phyloP scores from a whole-genome alignment of 2,113 vertebrate species.

The Poicephalus meyeri region DNA sequence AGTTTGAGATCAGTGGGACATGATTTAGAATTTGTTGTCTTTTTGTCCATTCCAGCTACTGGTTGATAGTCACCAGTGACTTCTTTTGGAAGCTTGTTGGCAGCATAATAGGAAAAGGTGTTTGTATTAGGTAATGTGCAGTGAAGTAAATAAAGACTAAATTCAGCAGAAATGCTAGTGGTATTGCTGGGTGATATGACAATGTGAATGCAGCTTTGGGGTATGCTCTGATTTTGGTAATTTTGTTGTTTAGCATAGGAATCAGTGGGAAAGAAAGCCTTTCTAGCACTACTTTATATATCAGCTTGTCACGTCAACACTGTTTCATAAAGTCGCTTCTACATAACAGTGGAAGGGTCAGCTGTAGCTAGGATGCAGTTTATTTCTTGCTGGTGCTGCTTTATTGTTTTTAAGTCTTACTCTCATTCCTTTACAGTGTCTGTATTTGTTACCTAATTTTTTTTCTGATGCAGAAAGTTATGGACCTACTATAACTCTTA shows the following conservation, averaged over 20 bases:
- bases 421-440: neutral
- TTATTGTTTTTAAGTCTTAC: neutral
- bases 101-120: neutral
- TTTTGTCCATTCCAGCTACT: neutral
- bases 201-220: neutral
- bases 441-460: neutral
- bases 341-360: rapidly evolving
- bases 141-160: neutral
- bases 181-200: rapidly evolving
- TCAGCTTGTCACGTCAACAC: neutral
- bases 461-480: too few relatives aligned
- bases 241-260: rapidly evolving
- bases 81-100: neutral
- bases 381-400: neutral
- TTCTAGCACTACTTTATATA: neutral
- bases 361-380: neutral
- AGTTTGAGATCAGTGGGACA: neutral
- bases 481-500: too few relatives aligned
- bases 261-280: neutral
- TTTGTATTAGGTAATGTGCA: neutral
- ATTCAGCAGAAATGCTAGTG: rapidly evolving
- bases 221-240: neutral
- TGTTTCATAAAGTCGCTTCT: neutral
- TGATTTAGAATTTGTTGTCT: neutral
- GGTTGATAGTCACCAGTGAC: neutral